These are phyloP conservation scores for Mayetiola destructor DNA, from an alignment of 2,888 invertebrate genomes.

Conservation along the genomic window DNA sequence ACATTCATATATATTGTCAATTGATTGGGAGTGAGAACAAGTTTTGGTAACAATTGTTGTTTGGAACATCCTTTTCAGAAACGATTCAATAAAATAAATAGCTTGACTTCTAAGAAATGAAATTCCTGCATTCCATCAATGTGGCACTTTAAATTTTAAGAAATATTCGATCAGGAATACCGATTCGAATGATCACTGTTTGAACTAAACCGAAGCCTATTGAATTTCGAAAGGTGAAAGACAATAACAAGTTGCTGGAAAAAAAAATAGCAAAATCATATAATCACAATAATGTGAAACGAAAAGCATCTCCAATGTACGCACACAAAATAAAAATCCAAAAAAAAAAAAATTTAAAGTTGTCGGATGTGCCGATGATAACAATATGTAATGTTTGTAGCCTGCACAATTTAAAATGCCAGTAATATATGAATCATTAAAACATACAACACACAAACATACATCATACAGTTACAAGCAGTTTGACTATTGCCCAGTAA, in stretches of 20 bases:
- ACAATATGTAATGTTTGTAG: too few species aligned
- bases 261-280: conserved; percentile 11
- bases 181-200: conserved; percentile 1
- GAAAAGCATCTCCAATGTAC: too few species aligned
- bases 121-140: conserved; percentile 8
- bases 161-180: neutral
- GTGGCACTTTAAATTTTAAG: neutral
- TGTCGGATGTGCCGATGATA: conserved; percentile 12
- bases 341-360: too few species aligned
- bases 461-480: neutral
- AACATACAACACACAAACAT: neutral
- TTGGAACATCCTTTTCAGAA: too few species aligned
- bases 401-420: too few species aligned
- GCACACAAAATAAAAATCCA: too few species aligned
- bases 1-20: too few species aligned
- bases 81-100: too few species aligned
- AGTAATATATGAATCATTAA: neutral
- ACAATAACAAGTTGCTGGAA: conserved; percentile 9
- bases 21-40: too few species aligned
- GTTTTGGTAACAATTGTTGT: too few species aligned
- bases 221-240: neutral
- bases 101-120: neutral
- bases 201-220: conserved; percentile 9
- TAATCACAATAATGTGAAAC: conserved; percentile 7
- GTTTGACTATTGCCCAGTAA: neutral